These are phyloP conservation scores for Thryonomys swinderianus DNA, from an alignment of 2,113 vertebrate species.

Conservation along the genomic window DNA sequence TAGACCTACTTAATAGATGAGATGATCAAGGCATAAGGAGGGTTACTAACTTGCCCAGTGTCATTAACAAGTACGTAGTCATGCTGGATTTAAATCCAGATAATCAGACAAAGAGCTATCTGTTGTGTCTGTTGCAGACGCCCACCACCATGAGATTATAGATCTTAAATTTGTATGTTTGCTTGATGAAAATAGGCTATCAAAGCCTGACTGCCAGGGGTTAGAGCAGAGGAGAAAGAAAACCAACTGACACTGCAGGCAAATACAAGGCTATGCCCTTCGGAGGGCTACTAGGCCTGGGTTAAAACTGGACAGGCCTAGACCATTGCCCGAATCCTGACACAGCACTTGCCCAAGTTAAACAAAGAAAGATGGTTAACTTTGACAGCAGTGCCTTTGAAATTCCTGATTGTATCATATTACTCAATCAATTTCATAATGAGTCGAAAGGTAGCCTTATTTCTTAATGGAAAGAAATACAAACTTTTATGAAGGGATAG, in stretches of 20 bases:
- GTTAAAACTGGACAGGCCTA: background rate
- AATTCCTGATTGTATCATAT: background rate
- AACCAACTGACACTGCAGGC: background rate
- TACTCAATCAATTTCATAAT: background rate
- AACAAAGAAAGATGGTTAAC: background rate
- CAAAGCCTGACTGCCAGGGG: background rate
- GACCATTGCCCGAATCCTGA: background rate
- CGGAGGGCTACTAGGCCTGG: no score
- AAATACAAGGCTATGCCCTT: background rate
- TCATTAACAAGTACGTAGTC: background rate
- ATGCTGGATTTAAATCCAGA: background rate
- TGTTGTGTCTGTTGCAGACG: background rate
- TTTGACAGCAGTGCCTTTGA: background rate
- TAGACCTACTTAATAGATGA: background rate
- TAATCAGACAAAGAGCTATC: background rate
- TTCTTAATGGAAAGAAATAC: slow-evolving; percentile 47
- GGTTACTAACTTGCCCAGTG: background rate
- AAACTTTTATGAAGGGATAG: background rate
- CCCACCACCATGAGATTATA: background rate
- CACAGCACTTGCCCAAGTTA: background rate
- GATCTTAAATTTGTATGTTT: background rate
- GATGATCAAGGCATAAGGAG: background rate
- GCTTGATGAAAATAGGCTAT: background rate
- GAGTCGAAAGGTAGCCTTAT: slow-evolving; percentile 29
- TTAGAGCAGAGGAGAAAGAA: background rate